A percentile compares a stretch with the other conserved stretches of the same genome.
Conservation (phyloP, 2,888 invertebrate species). For the Euzophera pinguis region DNA sequence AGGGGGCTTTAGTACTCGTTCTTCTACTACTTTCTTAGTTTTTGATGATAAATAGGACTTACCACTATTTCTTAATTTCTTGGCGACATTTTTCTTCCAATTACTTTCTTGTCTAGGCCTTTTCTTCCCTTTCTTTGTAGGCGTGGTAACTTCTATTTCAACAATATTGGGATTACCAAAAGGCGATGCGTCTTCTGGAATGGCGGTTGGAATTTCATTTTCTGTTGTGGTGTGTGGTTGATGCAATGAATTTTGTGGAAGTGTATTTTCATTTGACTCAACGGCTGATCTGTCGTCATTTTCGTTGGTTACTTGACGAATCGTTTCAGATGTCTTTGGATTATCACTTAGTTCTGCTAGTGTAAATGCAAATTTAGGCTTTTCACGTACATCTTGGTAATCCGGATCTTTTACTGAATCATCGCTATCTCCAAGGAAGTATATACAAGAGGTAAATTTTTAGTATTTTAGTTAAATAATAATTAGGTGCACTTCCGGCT, state of each 20-base stretch:
- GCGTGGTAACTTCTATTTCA: neutral
- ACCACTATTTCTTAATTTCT: constrained; percentile 15
- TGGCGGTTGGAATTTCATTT: neutral
- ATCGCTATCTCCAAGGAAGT: neutral
- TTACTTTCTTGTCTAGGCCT: constrained; percentile 13
- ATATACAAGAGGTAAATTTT: neutral
- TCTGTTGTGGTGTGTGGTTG: neutral
- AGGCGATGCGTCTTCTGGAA: neutral
- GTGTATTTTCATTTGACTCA: neutral
- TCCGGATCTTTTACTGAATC: neutral
- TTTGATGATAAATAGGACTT: constrained; percentile 14
- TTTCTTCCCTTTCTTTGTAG: constrained; percentile 12
- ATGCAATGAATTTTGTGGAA: neutral
- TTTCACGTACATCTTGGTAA: neutral
- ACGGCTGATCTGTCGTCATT: neutral
- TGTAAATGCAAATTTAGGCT: neutral
- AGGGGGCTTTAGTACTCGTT: constrained; percentile 15
- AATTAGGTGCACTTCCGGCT: too few species aligned
- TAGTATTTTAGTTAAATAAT: neutral
- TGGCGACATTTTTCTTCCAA: constrained; percentile 18
- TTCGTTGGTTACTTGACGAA: neutral
- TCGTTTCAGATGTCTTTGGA: neutral
- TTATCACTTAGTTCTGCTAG: neutral
- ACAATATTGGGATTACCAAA: neutral
- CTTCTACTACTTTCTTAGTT: constrained; percentile 15